phyloP scores from a whole-genome alignment of 1,140 invertebrate genomes.

The Cepaea nemoralis region DNA sequence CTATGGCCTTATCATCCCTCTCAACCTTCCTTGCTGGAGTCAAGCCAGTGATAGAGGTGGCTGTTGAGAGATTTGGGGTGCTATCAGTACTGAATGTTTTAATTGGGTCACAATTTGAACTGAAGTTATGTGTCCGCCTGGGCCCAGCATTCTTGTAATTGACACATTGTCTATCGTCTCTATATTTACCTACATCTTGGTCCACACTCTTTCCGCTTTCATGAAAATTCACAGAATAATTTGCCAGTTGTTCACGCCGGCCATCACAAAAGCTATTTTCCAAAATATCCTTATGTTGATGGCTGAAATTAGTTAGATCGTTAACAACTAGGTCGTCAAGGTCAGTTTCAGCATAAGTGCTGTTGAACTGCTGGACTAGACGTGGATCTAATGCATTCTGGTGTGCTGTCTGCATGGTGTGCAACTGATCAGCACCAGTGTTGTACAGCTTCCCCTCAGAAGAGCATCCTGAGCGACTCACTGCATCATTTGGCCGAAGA shows the following conservation, averaged over 20 bases:
- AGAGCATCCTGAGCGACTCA: neutral
- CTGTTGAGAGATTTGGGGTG: slow-evolving; percentile 86
- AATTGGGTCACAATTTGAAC: slow-evolving; percentile 81
- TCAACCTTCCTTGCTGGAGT: slow-evolving; percentile 56
- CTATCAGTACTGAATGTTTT: slow-evolving; percentile 94
- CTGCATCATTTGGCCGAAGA: neutral
- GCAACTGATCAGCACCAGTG: neutral
- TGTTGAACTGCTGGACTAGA: slow-evolving; percentile 21
- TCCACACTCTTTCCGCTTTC: slow-evolving; percentile 1
- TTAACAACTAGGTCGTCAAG: slow-evolving; percentile 77
- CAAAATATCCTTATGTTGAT: slow-evolving; percentile 81
- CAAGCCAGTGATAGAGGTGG: slow-evolving; percentile 89
- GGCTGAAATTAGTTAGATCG: slow-evolving; percentile 89
- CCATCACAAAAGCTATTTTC: slow-evolving; percentile 11
- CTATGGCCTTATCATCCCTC: slow-evolving; percentile 48
- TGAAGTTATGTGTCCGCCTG: slow-evolving; percentile 60
- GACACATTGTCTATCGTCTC: slow-evolving; percentile 60
- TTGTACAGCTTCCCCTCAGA: neutral
- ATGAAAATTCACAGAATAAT: slow-evolving; percentile 62
- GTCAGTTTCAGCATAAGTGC: slow-evolving; percentile 79
- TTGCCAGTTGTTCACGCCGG: slow-evolving; percentile 58
- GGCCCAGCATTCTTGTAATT: slow-evolving; percentile 67
- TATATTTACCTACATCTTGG: slow-evolving; percentile 4
- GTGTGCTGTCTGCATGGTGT: slow-evolving; percentile 20
- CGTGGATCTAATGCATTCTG: slow-evolving; percentile 10